phyloP scores from a whole-genome alignment of 2,113 vertebrate species.

The Chascanopsetta lugubris region DNA sequence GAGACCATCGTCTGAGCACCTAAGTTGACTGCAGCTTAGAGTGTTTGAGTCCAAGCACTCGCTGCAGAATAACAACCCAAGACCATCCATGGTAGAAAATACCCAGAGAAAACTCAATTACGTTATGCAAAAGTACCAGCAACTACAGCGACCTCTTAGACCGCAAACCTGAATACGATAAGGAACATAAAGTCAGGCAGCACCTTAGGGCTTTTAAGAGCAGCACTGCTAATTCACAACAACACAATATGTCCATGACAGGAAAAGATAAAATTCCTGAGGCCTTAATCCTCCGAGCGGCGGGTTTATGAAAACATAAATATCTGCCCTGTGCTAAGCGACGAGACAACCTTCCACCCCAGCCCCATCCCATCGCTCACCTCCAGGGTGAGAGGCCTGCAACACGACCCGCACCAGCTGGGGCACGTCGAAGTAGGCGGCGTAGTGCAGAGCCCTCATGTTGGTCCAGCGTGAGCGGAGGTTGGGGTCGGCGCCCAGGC shows the following conservation, averaged over 20 bases:
- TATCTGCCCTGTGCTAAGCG: conserved; percentile 1
- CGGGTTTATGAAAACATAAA: conserved; percentile 29
- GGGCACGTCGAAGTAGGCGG: conserved; percentile 97
- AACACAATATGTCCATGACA: conserved; percentile 6
- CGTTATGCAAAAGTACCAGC: neutral
- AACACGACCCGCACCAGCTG: conserved; percentile 90
- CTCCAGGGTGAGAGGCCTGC: conserved; percentile 90
- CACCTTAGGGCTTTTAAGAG: neutral
- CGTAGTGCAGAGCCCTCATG: conserved; percentile 98
- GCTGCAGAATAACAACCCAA: neutral
- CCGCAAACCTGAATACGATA: neutral
- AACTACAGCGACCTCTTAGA: conserved; percentile 1
- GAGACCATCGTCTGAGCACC: neutral
- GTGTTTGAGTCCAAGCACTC: neutral
- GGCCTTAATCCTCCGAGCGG: conserved; percentile 13
- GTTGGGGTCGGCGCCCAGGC: conserved; percentile 89
- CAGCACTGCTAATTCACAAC: neutral
- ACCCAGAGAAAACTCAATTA: neutral
- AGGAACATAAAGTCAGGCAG: neutral
- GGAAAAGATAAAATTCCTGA: conserved; percentile 6
- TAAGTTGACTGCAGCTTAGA: neutral
- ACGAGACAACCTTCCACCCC: neutral
- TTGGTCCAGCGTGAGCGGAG: conserved; percentile 97
- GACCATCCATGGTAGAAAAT: neutral
- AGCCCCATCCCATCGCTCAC: conserved; percentile 72